Conservation (phyloP, 2,113 vertebrate genomes). For the Numida meleagris region DNA sequence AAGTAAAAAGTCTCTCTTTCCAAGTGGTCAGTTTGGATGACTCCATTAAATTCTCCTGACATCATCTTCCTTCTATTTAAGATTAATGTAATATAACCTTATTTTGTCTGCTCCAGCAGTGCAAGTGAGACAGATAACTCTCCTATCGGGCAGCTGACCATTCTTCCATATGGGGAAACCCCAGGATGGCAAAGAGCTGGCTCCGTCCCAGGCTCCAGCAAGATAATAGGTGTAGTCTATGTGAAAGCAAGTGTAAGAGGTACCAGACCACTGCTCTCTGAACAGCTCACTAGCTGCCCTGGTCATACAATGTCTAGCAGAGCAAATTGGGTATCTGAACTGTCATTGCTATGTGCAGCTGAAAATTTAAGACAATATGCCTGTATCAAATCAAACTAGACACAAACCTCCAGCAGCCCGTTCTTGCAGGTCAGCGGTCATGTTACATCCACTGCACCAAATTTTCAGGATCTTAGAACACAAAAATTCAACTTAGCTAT, state of each 20-base stretch:
- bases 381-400: neutral
- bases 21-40: neutral
- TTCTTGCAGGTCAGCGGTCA: neutral
- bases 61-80: conserved; percentile 16
- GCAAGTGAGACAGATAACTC: neutral
- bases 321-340: neutral
- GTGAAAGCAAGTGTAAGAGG: conserved; percentile 20
- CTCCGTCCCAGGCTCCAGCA: conserved; percentile 27
- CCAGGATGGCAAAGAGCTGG: conserved; percentile 38
- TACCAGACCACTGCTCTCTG: neutral
- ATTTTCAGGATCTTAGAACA: neutral
- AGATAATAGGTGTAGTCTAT: conserved; percentile 15
- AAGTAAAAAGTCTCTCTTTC: neutral
- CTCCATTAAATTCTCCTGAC: conserved; percentile 5
- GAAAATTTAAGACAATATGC: neutral
- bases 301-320: neutral
- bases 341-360: neutral
- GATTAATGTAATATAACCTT: conserved; percentile 33
- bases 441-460: neutral
- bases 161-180: conserved; percentile 43
- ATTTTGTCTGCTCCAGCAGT: conserved; percentile 28
- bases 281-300: neutral
- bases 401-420: neutral
- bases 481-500: neutral
- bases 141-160: conserved; percentile 18